These are phyloP conservation scores for Caenorhabditis sp. DNA, from an alignment of 2,888 invertebrate genomes.

Conservation along the genomic window DNA sequence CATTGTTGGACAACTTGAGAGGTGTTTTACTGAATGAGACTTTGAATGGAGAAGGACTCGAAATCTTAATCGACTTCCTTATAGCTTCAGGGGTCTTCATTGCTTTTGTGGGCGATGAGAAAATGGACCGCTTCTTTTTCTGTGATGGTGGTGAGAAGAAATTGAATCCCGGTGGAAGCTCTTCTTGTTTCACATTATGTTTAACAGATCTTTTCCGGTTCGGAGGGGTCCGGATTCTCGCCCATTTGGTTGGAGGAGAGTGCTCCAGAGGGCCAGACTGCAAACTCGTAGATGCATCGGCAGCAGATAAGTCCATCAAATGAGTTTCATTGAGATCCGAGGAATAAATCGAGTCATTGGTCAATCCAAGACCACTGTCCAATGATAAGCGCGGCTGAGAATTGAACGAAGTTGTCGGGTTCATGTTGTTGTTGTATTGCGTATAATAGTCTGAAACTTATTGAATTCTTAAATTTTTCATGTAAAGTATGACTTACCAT, in stretches of 20 bases:
- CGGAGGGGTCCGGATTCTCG: constrained; percentile 54
- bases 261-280: constrained; percentile 30
- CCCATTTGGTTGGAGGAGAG: constrained; percentile 64
- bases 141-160: constrained; percentile 52
- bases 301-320: constrained; percentile 45
- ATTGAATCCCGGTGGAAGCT: constrained; percentile 13
- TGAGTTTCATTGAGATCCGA: constrained; percentile 53
- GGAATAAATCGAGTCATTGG: constrained; percentile 56
- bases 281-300: constrained; percentile 20
- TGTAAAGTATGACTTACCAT: constrained; percentile 30
- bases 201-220: constrained; percentile 40
- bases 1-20: constrained; percentile 62
- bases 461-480: background rate
- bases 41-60: constrained; percentile 57
- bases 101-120: constrained; percentile 29
- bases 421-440: constrained; percentile 35
- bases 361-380: constrained; percentile 60
- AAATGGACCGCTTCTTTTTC: constrained; percentile 22
- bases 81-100: constrained; percentile 52
- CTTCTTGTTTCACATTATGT: constrained; percentile 6
- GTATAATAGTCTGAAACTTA: constrained; percentile 38
- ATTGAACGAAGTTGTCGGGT: constrained; percentile 41
- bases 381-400: constrained; percentile 49
- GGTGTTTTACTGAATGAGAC: constrained; percentile 59
- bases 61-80: constrained; percentile 40